Evolutionary conservation across 92 coral and sea anemone species (phyloP).

Genomic region (Plumapathes pennacea): DNA sequence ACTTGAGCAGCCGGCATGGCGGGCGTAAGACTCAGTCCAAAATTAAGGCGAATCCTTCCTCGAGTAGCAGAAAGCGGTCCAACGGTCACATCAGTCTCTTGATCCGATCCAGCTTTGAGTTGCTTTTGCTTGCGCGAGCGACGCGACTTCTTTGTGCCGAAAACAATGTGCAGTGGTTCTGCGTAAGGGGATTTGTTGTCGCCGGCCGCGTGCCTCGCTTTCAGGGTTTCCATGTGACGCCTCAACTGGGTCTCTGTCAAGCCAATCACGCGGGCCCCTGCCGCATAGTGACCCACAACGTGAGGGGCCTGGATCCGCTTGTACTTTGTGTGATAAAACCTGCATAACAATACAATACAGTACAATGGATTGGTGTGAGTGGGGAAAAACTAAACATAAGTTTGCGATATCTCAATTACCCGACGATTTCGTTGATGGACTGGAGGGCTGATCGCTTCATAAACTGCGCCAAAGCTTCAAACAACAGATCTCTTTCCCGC

Average conservation of each 20-base stretch:
- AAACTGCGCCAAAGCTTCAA: conserved; percentile 94
- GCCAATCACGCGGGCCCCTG: conserved; percentile 97
- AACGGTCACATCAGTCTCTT: not conserved
- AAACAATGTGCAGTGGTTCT: conserved; percentile 84
- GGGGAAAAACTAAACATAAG: too few species aligned
- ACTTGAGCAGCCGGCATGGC: too few species aligned
- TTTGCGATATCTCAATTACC: conserved; percentile 53
- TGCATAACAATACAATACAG: conserved; percentile 7
- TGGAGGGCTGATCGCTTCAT: conserved; percentile 97
- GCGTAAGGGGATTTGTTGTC: conserved; percentile 96
- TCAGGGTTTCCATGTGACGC: conserved; percentile 89
- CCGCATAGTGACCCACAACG: conserved; percentile 96
- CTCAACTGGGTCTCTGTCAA: conserved; percentile 94
- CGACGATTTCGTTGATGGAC: conserved; percentile 91
- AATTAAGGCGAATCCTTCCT: conserved; percentile 50
- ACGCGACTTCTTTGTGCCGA: conserved; percentile 56
- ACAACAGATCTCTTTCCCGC: conserved; percentile 58
- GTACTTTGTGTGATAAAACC: conserved; percentile 90
- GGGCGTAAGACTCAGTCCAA: not conserved
- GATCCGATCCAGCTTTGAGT: conserved; percentile 25
- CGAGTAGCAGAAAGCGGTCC: too few species aligned
- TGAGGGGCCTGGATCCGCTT: conserved; percentile 95
- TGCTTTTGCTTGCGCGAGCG: conserved; percentile 13
- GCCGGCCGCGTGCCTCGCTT: conserved; percentile 91
- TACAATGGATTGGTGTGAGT: too few species aligned